A percentile compares a stretch with the other conserved stretches of the same genome.
Evolutionary conservation across 2,113 vertebrate species (phyloP).

Genomic region (Poeciliopsis retropinna): DNA sequence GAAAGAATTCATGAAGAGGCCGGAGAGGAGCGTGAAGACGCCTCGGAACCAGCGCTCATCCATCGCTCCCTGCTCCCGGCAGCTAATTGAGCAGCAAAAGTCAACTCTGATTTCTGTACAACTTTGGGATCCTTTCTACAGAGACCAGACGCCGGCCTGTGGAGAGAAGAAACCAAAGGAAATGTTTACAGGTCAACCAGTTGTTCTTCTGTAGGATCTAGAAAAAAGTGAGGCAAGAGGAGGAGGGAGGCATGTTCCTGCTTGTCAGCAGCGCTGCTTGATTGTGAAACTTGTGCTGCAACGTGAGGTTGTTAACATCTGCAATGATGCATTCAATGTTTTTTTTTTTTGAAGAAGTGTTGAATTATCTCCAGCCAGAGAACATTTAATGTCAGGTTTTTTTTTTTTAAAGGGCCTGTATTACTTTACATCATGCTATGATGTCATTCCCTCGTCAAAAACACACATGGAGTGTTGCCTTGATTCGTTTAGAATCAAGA

Average conservation of each 20-base stretch:
- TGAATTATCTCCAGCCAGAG: background rate
- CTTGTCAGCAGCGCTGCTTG: background rate
- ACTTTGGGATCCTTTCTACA: slow-evolving; percentile 19
- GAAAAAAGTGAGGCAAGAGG: slow-evolving; percentile 4
- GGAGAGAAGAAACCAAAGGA: background rate
- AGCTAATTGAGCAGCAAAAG: slow-evolving; percentile 63
- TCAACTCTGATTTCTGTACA: slow-evolving; percentile 26
- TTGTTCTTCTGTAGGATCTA: slow-evolving; percentile 64
- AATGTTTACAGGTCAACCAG: background rate
- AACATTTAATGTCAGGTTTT: background rate
- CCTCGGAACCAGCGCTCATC: slow-evolving; percentile 55
- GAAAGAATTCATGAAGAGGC: slow-evolving; percentile 65
- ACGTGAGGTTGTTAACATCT: background rate
- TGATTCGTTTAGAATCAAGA: too few relatives aligned
- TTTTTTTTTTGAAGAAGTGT: too few relatives aligned
- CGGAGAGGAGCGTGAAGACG: slow-evolving; percentile 57
- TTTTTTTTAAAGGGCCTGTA: background rate
- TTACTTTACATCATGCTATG: too few relatives aligned
- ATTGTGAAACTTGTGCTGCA: background rate
- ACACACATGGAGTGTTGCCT: too few relatives aligned
- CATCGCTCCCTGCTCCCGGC: slow-evolving; percentile 47
- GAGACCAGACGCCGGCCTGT: slow-evolving; percentile 15
- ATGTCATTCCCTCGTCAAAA: too few relatives aligned
- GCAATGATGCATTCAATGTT: too few relatives aligned
- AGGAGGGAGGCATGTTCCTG: slow-evolving; percentile 2